Conservation (phyloP, 2,888 invertebrate species). For the Apotomis turbidana region DNA sequence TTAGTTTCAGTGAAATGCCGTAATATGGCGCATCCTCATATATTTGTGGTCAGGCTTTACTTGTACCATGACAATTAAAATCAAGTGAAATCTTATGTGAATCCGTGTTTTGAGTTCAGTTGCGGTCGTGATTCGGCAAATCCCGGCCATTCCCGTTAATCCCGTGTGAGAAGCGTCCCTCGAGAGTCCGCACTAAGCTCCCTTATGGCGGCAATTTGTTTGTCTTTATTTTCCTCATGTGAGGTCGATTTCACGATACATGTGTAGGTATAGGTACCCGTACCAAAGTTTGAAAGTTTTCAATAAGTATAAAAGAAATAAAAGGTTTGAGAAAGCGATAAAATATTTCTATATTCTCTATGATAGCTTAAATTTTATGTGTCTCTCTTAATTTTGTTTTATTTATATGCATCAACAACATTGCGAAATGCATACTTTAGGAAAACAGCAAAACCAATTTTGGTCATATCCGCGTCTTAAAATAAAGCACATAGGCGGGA, state of each 20-base stretch:
- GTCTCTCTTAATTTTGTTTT: no score
- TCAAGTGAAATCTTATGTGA: conserved; percentile 1
- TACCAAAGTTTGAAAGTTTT: conserved; percentile 2
- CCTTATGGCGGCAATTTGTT: conserved; percentile 22
- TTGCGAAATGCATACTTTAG: background rate
- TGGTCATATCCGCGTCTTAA: conserved; percentile 29
- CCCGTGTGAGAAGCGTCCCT: conserved; percentile 5
- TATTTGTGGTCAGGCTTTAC: no score
- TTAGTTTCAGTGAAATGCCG: no score
- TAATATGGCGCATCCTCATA: no score
- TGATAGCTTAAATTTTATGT: background rate
- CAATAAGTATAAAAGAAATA: background rate
- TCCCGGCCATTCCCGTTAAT: conserved; percentile 22
- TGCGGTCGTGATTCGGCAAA: conserved; percentile 21
- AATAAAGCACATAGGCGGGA: conserved; percentile 45
- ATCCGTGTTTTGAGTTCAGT: background rate
- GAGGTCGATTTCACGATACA: conserved; percentile 3
- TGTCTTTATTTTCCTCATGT: conserved; percentile 18
- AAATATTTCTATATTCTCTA: conserved; percentile 1
- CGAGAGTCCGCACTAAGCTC: conserved; percentile 26
- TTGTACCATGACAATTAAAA: no score
- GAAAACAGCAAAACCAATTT: conserved; percentile 21
- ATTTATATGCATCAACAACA: background rate
- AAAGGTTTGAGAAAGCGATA: background rate
- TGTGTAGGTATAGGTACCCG: background rate